Conservation (phyloP, 2,797 vertebrate species). For the Gallirallus australis region DNA sequence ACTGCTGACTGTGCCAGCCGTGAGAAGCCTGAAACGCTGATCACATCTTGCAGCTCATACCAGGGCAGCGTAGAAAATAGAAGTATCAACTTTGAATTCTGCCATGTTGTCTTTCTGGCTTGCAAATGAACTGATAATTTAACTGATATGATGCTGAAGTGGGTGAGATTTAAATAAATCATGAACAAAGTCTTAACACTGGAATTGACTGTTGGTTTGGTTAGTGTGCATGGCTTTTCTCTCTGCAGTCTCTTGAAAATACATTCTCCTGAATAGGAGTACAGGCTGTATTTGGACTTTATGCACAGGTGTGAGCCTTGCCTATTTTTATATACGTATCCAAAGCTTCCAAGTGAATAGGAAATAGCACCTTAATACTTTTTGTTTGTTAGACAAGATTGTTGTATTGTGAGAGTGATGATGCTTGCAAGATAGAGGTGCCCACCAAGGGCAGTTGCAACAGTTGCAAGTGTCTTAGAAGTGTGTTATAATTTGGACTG, state of each 20-base stretch:
- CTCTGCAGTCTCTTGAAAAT: neutral
- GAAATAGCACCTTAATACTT: neutral
- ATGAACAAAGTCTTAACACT: neutral
- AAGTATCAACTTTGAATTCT: neutral
- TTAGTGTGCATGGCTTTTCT: neutral
- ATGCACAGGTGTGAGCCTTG: neutral
- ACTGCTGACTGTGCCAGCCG: neutral
- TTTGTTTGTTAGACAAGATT: neutral
- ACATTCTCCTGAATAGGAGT: neutral
- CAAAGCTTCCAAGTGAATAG: neutral
- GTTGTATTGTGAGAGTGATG: neutral
- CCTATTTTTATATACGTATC: neutral
- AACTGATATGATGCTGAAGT: neutral
- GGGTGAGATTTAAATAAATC: neutral
- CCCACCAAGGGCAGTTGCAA: neutral
- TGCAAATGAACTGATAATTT: neutral
- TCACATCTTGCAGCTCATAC: neutral
- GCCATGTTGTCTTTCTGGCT: neutral
- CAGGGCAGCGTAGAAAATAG: neutral
- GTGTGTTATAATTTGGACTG: neutral
- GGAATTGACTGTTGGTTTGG: neutral
- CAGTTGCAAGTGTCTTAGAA: neutral
- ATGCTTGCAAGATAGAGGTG: neutral
- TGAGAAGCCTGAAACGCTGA: constrained; percentile 22
- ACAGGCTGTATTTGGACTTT: neutral